Evolutionary conservation across 2,888 invertebrate genomes (phyloP).

Genomic region (Agrotis clavis): DNA sequence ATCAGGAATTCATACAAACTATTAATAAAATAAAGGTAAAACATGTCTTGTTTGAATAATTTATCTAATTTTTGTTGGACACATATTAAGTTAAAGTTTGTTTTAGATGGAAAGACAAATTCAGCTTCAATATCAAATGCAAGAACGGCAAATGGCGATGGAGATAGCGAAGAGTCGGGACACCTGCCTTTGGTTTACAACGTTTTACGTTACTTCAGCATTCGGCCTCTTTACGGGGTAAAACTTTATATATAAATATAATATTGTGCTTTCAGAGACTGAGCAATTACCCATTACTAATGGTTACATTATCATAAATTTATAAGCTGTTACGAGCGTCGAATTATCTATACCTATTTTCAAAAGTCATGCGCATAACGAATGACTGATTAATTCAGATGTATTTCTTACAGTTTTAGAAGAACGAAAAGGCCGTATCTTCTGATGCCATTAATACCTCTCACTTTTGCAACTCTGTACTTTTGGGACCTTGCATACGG

Average conservation of each 20-base stretch:
- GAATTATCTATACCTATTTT: not conserved
- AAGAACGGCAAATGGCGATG: conserved; percentile 94
- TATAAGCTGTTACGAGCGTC: not conserved
- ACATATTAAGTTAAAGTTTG: conserved; percentile 1
- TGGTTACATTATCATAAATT: not conserved
- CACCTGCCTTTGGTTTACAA: conserved; percentile 93
- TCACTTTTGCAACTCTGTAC: conserved; percentile 94
- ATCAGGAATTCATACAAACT: conserved; percentile 93
- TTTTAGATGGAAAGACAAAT: conserved; percentile 94
- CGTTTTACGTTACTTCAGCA: conserved; percentile 92
- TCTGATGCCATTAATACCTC: conserved; percentile 93
- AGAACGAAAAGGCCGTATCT: conserved; percentile 91
- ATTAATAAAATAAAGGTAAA: conserved; percentile 92
- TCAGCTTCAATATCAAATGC: conserved; percentile 95
- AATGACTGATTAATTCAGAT: not conserved
- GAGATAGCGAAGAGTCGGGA: conserved; percentile 94
- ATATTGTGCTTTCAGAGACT: not conserved
- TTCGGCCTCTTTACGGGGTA: conserved; percentile 90
- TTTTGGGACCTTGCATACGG: conserved; percentile 95
- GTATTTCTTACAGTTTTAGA: conserved; percentile 87
- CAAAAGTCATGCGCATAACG: too few relatives aligned
- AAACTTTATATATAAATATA: conserved; percentile 40
- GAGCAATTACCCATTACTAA: not conserved
- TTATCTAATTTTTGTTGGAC: conserved; percentile 8
- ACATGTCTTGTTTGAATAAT: not conserved